phyloP scores from a whole-genome alignment of 2,113 vertebrate genomes.

The Chaenogobius annularis region DNA sequence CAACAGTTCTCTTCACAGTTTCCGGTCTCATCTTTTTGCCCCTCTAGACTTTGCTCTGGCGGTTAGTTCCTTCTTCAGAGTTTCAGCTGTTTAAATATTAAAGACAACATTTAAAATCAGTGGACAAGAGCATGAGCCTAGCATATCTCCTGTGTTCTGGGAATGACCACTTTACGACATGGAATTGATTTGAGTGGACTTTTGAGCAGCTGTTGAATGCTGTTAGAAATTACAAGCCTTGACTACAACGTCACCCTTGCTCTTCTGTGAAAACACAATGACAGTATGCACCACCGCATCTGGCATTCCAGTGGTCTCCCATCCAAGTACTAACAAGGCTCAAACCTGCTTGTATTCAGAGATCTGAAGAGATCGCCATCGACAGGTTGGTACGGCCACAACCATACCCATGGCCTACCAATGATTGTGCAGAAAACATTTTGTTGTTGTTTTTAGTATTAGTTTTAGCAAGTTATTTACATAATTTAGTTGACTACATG shows the following conservation, averaged over 20 bases:
- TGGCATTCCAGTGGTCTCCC: too few relatives aligned
- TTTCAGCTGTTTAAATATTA: slow-evolving; percentile 29
- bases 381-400: too few relatives aligned
- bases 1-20: slow-evolving; percentile 27
- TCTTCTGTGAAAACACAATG: too few relatives aligned
- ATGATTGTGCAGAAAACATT: too few relatives aligned
- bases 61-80: slow-evolving; percentile 3
- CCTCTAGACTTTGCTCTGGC: not conserved
- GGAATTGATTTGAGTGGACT: not conserved
- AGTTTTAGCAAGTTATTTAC: not conserved
- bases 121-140: slow-evolving; percentile 1
- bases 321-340: too few relatives aligned
- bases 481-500: too few relatives aligned
- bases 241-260: too few relatives aligned
- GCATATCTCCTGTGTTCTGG: not conserved
- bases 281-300: too few relatives aligned
- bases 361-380: too few relatives aligned
- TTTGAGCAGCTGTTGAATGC: not conserved
- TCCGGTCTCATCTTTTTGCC: slow-evolving; percentile 14
- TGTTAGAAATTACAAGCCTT: not conserved
- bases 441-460: not conserved
- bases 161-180: not conserved
- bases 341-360: too few relatives aligned
- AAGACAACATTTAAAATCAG: slow-evolving; percentile 27
- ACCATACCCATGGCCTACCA: too few relatives aligned